Percentiles rank a stretch among this genome's conserved stretches.
These are phyloP conservation scores for Aviceda subcristata DNA, from an alignment of 2,113 vertebrate species.

Conservation along the genomic window DNA sequence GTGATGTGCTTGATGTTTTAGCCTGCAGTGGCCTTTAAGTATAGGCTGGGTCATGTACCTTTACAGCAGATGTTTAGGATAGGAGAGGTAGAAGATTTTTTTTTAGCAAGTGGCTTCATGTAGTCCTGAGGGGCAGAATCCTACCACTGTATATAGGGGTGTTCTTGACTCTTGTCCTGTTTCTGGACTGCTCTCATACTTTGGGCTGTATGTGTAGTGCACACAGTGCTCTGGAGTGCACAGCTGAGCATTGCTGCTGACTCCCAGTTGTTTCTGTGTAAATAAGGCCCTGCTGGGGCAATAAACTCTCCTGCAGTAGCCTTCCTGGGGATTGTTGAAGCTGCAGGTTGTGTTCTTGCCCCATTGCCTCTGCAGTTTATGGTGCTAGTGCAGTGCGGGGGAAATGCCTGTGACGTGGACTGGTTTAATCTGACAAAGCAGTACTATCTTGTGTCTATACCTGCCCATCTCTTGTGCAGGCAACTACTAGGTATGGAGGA, in stretches of 20 bases:
- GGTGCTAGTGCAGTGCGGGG: not conserved
- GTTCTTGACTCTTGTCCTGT: not conserved
- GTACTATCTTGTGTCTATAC: not conserved
- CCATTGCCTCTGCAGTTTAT: not conserved
- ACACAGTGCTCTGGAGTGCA: not conserved
- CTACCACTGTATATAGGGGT: not conserved
- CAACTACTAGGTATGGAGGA: not conserved
- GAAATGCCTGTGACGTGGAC: not conserved
- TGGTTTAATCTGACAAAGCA: not conserved
- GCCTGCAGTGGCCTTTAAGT: not conserved
- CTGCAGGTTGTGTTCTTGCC: not conserved
- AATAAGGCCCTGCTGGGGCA: not conserved
- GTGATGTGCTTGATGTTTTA: not conserved
- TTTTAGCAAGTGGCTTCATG: not conserved
- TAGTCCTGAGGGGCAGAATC: not conserved
- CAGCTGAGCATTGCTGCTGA: not conserved
- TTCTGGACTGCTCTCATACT: not conserved
- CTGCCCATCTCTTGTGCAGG: not conserved
- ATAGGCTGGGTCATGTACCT: not conserved
- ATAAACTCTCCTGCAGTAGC: not conserved
- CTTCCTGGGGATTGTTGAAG: not conserved
- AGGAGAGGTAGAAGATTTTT: not conserved
- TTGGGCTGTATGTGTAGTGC: not conserved
- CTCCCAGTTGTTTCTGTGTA: not conserved
- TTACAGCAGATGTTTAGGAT: not conserved